Base-by-base conservation (phyloP, 2,888 invertebrate genomes). In the Morpho achilles region DNA sequence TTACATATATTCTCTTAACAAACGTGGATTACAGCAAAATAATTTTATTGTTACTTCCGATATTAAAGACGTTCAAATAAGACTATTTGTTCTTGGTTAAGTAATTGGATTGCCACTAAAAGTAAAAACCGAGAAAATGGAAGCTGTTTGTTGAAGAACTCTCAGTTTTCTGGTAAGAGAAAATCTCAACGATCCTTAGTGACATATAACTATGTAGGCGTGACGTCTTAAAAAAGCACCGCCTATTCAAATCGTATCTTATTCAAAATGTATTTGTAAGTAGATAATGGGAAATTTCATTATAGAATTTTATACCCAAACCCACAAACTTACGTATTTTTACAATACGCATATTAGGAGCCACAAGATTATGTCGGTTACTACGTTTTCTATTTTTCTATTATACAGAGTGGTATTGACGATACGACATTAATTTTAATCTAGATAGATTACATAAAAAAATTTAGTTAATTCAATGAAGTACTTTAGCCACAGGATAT, bases 121-220 rank as follows among this genome's bases (percentile, higher is more conserved):
- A 9, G 7, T 43, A 43, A 8, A n/a, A 43, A 1, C 16, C 16
- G 42, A 8, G 42, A 8, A 42, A 42, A 48, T 22, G 23, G 7
- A 22, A 23, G 8, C 48, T 16, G 48, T 48, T 48, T 9, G 7
- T 23, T 48, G 23, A 23, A 48, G 48, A 7, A 32, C 48, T 4
- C 48, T 48, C 23, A 48, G 48, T 48, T 22, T 48, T 48, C 32
- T 48, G 23, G 8, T 7, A 7, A 7, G 48, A 23, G 22, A 48
- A 64, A 63, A 67, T 65, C 66, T 59, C 64, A 66, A 61, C 58
- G 61, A 59, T 54, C 62, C 66, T 65, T 69, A 67, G 67, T 67
- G 23, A 48, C 48, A 67, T 59, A 56, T 16, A 16, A 62, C 64
- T 67, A 67, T 68, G 62, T 64, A 62, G 42, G 22, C 22, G 48